phyloP scores from a whole-genome alignment of 2,113 vertebrate species.

The Chaenocephalus aceratus region DNA sequence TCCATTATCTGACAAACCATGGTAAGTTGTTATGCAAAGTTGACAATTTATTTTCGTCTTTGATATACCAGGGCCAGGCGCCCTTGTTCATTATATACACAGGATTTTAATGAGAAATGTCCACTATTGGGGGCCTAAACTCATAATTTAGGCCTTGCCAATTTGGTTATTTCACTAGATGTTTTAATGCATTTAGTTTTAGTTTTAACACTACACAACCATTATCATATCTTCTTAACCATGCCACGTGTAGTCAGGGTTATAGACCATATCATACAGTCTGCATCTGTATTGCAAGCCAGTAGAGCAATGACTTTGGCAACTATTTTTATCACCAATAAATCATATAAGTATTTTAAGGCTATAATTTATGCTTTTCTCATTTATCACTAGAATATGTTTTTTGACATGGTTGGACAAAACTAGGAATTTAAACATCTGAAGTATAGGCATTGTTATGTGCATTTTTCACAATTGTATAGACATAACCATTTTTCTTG shows the following conservation, averaged over 20 bases:
- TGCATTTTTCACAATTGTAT: background rate
- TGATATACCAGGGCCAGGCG: background rate
- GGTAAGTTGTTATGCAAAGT: constrained; percentile 46
- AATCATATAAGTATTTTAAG: background rate
- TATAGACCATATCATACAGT: background rate
- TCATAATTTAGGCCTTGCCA: no score
- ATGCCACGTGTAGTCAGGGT: background rate
- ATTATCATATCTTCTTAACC: background rate
- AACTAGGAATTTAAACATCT: background rate
- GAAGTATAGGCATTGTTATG: background rate
- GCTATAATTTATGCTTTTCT: background rate
- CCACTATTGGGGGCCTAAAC: background rate
- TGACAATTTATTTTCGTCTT: constrained; percentile 11
- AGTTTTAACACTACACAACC: background rate
- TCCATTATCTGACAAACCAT: constrained; percentile 52
- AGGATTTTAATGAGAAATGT: constrained; percentile 7
- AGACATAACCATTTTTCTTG: background rate
- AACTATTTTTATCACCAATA: background rate
- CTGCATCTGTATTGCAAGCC: background rate
- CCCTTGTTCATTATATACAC: constrained; percentile 10
- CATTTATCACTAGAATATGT: background rate
- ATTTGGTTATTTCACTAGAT: background rate
- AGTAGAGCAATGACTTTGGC: background rate
- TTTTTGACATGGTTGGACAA: background rate
- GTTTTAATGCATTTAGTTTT: background rate